phyloP scores from a whole-genome alignment of 2,797 vertebrate genomes.

The Syngnathus acus region DNA sequence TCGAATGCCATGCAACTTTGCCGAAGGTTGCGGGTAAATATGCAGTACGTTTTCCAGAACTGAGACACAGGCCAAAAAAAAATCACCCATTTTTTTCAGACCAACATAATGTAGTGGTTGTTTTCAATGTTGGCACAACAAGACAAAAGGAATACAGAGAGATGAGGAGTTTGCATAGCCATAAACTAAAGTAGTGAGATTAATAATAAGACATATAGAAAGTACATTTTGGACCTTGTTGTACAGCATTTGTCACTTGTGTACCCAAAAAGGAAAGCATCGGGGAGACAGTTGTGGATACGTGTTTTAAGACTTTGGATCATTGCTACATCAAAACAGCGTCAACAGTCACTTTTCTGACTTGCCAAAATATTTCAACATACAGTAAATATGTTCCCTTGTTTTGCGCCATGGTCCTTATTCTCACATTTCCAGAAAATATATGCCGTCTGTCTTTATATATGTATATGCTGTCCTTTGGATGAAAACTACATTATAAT shows the following conservation, averaged over 20 bases:
- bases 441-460: slow-evolving; percentile 36
- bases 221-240: slow-evolving; percentile 47
- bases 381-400: slow-evolving; percentile 39
- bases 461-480: slow-evolving; percentile 53
- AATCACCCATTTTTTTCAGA: slow-evolving; percentile 53
- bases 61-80: slow-evolving; percentile 51
- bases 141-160: slow-evolving; percentile 34
- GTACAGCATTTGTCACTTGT: slow-evolving; percentile 28
- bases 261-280: slow-evolving; percentile 34
- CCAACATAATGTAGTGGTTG: slow-evolving; percentile 50
- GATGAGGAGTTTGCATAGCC: slow-evolving; percentile 70
- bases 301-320: slow-evolving; percentile 68
- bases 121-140: slow-evolving; percentile 49
- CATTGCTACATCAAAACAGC: slow-evolving; percentile 64
- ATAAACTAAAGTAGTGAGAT: slow-evolving; percentile 59
- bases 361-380: slow-evolving; percentile 50
- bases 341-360: slow-evolving; percentile 67
- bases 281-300: slow-evolving; percentile 55
- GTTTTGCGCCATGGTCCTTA: slow-evolving; percentile 39
- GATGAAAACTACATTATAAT: slow-evolving; percentile 56
- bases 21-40: slow-evolving; percentile 46
- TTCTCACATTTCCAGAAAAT: slow-evolving; percentile 53
- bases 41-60: slow-evolving; percentile 31
- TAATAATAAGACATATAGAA: slow-evolving; percentile 22
- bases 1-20: slow-evolving; percentile 56